Evolutionary conservation across 1,140 invertebrate genomes (phyloP), one percentile per base, ranked within the genome.

Genomic region (Lepidostoma basale): DNA sequence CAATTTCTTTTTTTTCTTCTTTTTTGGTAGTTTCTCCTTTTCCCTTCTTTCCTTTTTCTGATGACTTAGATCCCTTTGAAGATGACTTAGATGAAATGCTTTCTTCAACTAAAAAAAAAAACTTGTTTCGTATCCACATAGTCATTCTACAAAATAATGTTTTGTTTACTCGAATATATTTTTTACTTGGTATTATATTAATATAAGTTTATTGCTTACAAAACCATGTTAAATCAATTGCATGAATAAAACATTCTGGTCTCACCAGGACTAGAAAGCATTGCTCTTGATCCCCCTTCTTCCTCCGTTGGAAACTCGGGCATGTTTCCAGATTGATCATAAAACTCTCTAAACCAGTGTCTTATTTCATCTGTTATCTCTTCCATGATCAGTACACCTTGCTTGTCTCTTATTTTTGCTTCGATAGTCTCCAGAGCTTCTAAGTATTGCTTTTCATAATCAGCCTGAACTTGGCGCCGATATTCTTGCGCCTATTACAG

Each of bases 221-320:
- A n/a, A n/a, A n/a, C n/a, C n/a, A n/a, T n/a, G n/a, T n/a, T n/a
- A 16, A 45, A 45, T 9, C 52, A 56, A 36, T 6, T 26, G 28
- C 4, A 54, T 16, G 20, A 60, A 62, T 45, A 33, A 23, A 28
- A 45, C 16, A 58, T 2, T 3, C 14, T 3, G 14, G 30, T 20
- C 40, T 72, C 74, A 88, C 88, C 87, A 81, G 88, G 89, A 74
- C 89, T 81, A 73, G 90, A 92, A 72, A 95, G 93, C 76, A 97
- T 89, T 28, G 90, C 82, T 68, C 89, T 83, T 1, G 94, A 96
- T 1, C 94, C 93, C 16, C 94, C 94, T 74, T 91, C 89, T 77
- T 96, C 94, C 60, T 90, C 92, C n/a, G 92, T 89, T 2, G 95
- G 95, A 74, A 94, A 89, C 73, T 96, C 93, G 0, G 95, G 95